Conservation (phyloP, 2,888 invertebrate genomes). For the Macaria liturata region DNA sequence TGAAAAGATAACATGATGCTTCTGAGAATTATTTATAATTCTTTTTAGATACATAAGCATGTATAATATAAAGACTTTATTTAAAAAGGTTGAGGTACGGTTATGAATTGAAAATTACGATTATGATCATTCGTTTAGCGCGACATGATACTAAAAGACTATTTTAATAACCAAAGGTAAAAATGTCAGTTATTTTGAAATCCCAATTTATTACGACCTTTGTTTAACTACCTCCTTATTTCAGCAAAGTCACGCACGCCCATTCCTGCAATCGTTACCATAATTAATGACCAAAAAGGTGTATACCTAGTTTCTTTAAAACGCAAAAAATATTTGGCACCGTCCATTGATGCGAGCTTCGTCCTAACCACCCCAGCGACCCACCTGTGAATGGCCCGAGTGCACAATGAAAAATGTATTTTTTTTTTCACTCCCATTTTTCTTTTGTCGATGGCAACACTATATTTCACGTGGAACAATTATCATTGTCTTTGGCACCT, state of each 20-base stretch:
- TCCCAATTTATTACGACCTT: no score
- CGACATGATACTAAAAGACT: no score
- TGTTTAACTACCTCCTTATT: constrained; percentile 22
- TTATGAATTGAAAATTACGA: no score
- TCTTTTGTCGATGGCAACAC: constrained; percentile 80
- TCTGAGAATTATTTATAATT: neutral
- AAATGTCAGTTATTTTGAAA: no score
- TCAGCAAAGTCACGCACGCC: constrained; percentile 44
- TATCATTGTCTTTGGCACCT: constrained; percentile 83
- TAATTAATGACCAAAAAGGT: constrained; percentile 67
- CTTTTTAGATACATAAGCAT: neutral
- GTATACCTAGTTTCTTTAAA: constrained; percentile 57
- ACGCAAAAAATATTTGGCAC: constrained; percentile 64
- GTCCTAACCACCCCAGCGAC: constrained; percentile 72
- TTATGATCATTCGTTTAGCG: no score
- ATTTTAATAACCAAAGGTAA: no score
- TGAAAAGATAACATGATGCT: constrained; percentile 14
- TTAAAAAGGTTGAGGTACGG: no score
- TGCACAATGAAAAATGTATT: constrained; percentile 76
- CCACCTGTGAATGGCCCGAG: constrained; percentile 77
- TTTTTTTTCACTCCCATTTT: constrained; percentile 57
- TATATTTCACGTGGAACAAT: constrained; percentile 82
- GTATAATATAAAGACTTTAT: no score
- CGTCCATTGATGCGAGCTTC: constrained; percentile 78
- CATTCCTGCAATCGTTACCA: constrained; percentile 46